Percentiles rank a stretch among this genome's conserved stretches.
These are phyloP conservation scores for Macrobrachium rosenbergii DNA, from an alignment of 1,140 invertebrate genomes.

Conservation along the genomic window DNA sequence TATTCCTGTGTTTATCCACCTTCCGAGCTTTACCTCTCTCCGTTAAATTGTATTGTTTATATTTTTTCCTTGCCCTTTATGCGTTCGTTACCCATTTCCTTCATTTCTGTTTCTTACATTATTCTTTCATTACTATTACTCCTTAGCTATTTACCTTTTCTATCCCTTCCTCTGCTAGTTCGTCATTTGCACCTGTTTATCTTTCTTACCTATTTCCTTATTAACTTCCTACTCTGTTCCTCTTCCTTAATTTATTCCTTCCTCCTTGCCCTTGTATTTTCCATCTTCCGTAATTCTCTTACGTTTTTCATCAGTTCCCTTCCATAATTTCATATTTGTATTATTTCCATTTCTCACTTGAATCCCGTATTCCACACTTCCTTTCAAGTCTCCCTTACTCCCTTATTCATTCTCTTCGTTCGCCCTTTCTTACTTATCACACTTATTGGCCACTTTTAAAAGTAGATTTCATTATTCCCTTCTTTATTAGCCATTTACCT, in stretches of 20 bases:
- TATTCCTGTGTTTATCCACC: neutral
- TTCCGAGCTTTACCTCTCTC: neutral
- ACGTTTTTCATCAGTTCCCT: neutral
- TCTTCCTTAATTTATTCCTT: neutral
- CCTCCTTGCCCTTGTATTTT: neutral
- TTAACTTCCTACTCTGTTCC: neutral
- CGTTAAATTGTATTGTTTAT: neutral
- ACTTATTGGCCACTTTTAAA: too few species aligned
- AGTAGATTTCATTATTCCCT: too few species aligned
- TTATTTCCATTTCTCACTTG: too few species aligned
- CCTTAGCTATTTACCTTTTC: neutral
- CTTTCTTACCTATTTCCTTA: neutral
- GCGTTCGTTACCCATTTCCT: neutral
- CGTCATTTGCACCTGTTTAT: too few species aligned
- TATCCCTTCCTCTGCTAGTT: too few species aligned
- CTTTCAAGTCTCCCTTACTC: too few species aligned
- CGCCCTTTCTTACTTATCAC: too few species aligned
- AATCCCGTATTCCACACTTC: too few species aligned
- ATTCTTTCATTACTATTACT: neutral
- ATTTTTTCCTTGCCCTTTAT: neutral
- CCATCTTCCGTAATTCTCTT: too few species aligned
- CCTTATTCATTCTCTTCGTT: too few species aligned
- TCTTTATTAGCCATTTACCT: too few species aligned
- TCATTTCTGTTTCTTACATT: neutral
- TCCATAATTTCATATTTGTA: slow-evolving; percentile 10